Evolutionary conservation across 2,797 vertebrate genomes (phyloP).

Genomic region (Acrossocheilus fasciatus): DNA sequence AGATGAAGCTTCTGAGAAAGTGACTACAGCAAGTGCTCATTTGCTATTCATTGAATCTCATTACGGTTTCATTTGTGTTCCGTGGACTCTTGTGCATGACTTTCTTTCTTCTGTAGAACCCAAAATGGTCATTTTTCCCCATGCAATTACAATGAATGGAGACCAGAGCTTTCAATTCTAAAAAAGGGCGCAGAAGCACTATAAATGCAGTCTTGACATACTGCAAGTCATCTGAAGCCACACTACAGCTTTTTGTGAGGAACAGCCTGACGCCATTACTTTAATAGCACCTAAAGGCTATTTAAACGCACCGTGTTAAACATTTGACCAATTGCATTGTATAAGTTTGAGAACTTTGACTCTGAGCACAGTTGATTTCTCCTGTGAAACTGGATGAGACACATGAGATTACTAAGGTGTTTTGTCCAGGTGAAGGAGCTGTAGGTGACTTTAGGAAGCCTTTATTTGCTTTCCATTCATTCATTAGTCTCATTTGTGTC

Average conservation of each 20-base stretch:
- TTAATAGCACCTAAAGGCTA: background rate
- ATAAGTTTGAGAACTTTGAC: background rate
- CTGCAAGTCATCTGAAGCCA: background rate
- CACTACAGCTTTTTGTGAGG: background rate
- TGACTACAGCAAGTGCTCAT: background rate
- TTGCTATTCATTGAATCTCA: background rate
- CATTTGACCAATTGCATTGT: background rate
- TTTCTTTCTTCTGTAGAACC: background rate
- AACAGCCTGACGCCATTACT: background rate
- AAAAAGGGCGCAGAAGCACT: background rate
- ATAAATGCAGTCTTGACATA: background rate
- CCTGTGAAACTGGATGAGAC: too few relatives aligned
- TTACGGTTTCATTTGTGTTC: background rate
- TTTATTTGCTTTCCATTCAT: background rate
- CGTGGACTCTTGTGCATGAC: background rate
- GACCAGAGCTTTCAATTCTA: background rate
- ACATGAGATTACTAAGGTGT: background rate
- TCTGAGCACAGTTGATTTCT: background rate
- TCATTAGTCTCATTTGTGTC: slow-evolving; percentile 1
- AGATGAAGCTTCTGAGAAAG: background rate
- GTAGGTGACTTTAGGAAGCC: background rate
- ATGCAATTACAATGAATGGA: background rate
- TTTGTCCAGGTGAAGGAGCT: background rate
- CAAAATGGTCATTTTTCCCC: background rate
- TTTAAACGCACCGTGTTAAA: background rate